Evolutionary conservation across 1,140 invertebrate genomes (phyloP).

Genomic region (Lucilia cuprina): DNA sequence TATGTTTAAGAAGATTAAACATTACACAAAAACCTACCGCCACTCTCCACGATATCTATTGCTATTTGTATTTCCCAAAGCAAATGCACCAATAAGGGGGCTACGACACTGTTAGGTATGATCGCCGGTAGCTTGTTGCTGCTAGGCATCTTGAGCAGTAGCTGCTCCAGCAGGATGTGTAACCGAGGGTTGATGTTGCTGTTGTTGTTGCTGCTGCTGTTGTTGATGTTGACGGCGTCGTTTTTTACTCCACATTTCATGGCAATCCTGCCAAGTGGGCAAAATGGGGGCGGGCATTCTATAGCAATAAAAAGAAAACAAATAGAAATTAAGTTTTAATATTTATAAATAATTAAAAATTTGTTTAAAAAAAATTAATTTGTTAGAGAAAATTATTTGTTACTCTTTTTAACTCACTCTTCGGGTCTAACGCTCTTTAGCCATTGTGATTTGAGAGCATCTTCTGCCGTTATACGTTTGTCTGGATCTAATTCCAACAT

Average conservation of each 20-base stretch:
- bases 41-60: neutral
- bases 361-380: neutral
- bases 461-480: slow-evolving; percentile 91
- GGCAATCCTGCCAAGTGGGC: slow-evolving; percentile 97
- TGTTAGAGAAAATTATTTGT: neutral
- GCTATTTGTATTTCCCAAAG: neutral
- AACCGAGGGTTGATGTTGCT: neutral
- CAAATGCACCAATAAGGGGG: neutral
- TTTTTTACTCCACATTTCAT: slow-evolving; percentile 98
- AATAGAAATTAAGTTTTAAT: neutral
- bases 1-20: neutral
- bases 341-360: neutral
- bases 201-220: slow-evolving; percentile 61
- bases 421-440: slow-evolving; percentile 89
- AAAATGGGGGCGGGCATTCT: slow-evolving; percentile 84
- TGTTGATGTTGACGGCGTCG: slow-evolving; percentile 79
- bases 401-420: slow-evolving; percentile 71
- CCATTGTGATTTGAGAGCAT: slow-evolving; percentile 94
- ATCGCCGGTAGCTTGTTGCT: neutral
- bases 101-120: neutral
- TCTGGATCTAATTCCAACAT: slow-evolving; percentile 97
- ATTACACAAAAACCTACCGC: slow-evolving; percentile 7
- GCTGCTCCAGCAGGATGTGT: neutral
- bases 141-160: neutral
- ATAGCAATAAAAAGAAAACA: slow-evolving; percentile 37